Conservation (phyloP, 2,888 invertebrate species). For the Pyrgus malvae region DNA sequence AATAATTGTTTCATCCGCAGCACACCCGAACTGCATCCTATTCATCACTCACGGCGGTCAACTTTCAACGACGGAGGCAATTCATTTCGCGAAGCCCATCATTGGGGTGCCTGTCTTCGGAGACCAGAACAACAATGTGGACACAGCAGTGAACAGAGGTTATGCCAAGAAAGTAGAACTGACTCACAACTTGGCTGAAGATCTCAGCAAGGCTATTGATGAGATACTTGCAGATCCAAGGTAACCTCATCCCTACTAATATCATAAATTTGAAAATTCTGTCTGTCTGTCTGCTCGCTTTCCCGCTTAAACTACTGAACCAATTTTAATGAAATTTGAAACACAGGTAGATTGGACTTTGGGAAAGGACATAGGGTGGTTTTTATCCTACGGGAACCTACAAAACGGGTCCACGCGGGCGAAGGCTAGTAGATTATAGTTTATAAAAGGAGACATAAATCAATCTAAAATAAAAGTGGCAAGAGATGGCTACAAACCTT, state of each 20-base stretch:
- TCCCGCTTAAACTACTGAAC: no score
- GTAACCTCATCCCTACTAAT: no score
- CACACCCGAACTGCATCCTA: conserved; percentile 44
- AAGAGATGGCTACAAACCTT: no score
- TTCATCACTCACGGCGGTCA: not conserved
- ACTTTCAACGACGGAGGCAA: not conserved
- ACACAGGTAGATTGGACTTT: no score
- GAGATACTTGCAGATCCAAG: conserved; percentile 44
- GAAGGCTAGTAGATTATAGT: not conserved
- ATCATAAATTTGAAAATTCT: no score
- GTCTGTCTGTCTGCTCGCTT: no score
- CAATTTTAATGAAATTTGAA: no score
- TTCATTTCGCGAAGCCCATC: not conserved
- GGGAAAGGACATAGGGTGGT: no score
- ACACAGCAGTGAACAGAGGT: conserved; percentile 49
- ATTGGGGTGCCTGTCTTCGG: not conserved
- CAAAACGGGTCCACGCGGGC: no score
- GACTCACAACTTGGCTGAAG: conserved; percentile 38
- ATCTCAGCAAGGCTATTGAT: conserved; percentile 43
- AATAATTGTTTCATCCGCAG: conserved; percentile 30
- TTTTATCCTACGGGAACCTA: no score
- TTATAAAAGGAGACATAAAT: no score
- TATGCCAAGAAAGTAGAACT: conserved; percentile 46
- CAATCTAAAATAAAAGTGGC: no score
- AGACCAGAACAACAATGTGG: conserved; percentile 42